These are phyloP conservation scores for Palythoa grandis DNA, from an alignment of 92 coral and sea anemone genomes.

Conservation along the genomic window DNA sequence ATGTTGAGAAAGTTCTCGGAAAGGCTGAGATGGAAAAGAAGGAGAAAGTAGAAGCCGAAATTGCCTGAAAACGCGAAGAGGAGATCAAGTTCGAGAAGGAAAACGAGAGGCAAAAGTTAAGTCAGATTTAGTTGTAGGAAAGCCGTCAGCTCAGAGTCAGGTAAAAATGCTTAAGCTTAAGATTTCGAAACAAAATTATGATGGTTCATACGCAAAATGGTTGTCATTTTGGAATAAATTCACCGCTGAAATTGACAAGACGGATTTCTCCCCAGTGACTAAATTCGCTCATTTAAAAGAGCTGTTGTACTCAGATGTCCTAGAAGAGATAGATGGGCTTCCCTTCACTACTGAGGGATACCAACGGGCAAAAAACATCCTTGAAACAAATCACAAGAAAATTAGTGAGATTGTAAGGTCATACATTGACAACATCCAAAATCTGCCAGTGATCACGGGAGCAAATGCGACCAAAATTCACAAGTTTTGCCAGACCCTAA, in stretches of 20 bases:
- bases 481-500: conserved; percentile 54
- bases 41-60: conserved; percentile 30
- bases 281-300: conserved; percentile 63
- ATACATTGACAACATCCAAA: conserved; percentile 47
- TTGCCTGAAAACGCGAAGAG: too few species aligned
- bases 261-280: conserved; percentile 40
- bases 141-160: neutral
- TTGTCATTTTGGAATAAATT: conserved; percentile 23
- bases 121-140: too few species aligned
- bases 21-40: conserved; percentile 42
- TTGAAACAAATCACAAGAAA: conserved; percentile 60
- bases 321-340: conserved; percentile 52
- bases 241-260: conserved; percentile 34
- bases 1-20: conserved; percentile 39
- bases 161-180: conserved; percentile 4
- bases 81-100: too few species aligned
- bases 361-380: conserved; percentile 58
- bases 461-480: conserved; percentile 55
- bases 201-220: conserved; percentile 1
- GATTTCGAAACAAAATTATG: conserved; percentile 16
- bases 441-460: conserved; percentile 37
- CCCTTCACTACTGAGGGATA: conserved; percentile 59
- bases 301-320: conserved; percentile 47
- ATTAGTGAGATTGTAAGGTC: conserved; percentile 55
- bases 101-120: too few species aligned